These are phyloP conservation scores for Phragmatobia fuliginosa DNA, from an alignment of 2,888 invertebrate genomes.

Conservation along the genomic window DNA sequence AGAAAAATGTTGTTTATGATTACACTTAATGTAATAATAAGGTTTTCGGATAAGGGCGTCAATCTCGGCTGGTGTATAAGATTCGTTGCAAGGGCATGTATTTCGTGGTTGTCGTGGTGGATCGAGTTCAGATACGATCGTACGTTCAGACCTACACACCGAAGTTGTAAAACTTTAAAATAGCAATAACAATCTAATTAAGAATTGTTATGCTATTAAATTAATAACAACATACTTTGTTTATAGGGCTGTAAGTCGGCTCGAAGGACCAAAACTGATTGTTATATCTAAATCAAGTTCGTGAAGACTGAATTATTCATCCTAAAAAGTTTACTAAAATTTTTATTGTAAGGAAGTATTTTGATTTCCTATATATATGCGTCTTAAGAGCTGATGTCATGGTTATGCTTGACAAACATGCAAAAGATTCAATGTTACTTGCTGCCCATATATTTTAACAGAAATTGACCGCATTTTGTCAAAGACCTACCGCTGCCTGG, in stretches of 20 bases:
- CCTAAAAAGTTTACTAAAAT: too few species aligned
- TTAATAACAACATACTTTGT: not conserved
- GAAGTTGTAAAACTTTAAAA: conserved; percentile 7
- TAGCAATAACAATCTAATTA: not conserved
- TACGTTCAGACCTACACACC: conserved; percentile 18
- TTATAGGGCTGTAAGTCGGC: not conserved
- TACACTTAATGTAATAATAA: conserved; percentile 59
- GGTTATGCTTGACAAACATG: not conserved
- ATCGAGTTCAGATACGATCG: not conserved
- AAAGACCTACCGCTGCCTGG: conserved; percentile 53
- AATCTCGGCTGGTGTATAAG: conserved; percentile 47
- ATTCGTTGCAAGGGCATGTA: conserved; percentile 53
- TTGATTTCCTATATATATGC: not conserved
- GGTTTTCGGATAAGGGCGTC: conserved; percentile 59
- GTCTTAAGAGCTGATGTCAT: not conserved
- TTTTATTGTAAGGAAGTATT: too few species aligned
- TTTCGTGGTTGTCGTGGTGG: conserved; percentile 24
- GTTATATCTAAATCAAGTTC: not conserved
- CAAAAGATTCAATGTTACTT: not conserved
- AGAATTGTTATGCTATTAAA: too few species aligned
- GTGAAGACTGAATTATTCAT: not conserved
- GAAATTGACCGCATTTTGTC: not conserved
- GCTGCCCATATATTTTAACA: not conserved
- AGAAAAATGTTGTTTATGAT: conserved; percentile 49
- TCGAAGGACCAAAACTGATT: not conserved